Percentiles rank a stretch among this genome's conserved stretches.
Evolutionary conservation across 2,797 vertebrate species (phyloP).

Genomic region (Chelon labrosus): DNA sequence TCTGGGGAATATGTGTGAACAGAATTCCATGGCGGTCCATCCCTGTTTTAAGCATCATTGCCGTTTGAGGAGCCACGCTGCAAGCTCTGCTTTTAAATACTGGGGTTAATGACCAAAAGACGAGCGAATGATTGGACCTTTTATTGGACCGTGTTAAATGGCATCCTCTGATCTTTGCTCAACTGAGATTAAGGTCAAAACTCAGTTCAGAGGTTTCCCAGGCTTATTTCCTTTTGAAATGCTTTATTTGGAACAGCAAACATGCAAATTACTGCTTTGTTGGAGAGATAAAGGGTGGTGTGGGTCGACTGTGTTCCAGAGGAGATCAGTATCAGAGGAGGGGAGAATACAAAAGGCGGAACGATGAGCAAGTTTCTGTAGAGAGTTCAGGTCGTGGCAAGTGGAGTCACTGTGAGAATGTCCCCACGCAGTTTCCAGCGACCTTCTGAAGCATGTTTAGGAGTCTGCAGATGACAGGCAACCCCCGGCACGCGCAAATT

Average conservation of each 20-base stretch:
- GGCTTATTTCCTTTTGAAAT: conserved; percentile 46
- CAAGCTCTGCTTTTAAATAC: not conserved
- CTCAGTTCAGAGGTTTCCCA: conserved; percentile 41
- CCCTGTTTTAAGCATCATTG: not conserved
- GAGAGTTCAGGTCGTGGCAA: conserved; percentile 38
- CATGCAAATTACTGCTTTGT: conserved; percentile 50
- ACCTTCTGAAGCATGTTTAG: conserved; percentile 53
- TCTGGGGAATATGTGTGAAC: not conserved
- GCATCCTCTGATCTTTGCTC: conserved; percentile 44
- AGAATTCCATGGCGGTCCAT: not conserved
- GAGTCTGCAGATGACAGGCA: conserved; percentile 49
- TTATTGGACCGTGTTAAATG: conserved; percentile 10
- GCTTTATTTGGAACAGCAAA: conserved; percentile 46
- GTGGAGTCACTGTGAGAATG: conserved; percentile 14
- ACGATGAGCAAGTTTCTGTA: conserved; percentile 21
- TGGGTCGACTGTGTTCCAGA: conserved; percentile 46
- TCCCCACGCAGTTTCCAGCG: conserved; percentile 22
- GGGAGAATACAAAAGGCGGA: conserved; percentile 21
- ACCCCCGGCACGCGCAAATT: conserved; percentile 60
- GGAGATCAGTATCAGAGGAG: conserved; percentile 56
- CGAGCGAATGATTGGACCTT: conserved; percentile 7
- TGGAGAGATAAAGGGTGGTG: conserved; percentile 34
- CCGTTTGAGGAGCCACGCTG: not conserved
- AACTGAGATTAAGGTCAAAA: conserved; percentile 46
- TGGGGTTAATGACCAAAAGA: conserved; percentile 3